Percentiles rank a stretch among this genome's conserved stretches.
Evolutionary conservation across 1,140 invertebrate genomes (phyloP).

Genomic region (Leptinotarsa texana): DNA sequence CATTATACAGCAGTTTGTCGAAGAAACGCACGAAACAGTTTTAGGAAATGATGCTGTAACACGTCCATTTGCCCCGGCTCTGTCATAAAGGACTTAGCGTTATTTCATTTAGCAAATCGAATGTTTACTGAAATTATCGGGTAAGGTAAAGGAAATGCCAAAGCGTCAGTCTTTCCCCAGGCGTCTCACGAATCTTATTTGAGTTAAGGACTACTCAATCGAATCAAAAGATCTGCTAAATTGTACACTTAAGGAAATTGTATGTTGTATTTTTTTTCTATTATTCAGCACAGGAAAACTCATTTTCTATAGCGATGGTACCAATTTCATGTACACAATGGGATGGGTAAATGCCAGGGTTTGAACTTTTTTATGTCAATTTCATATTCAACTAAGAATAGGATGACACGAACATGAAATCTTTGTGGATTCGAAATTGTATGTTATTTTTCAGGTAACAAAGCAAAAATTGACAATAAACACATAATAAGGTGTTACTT

Average conservation of each 20-base stretch:
- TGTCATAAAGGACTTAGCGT: conserved; percentile 2
- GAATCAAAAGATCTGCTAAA: conserved; percentile 19
- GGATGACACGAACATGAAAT: not conserved
- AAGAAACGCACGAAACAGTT: conserved; percentile 18
- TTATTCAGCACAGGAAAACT: not conserved
- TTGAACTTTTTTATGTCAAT: conserved; percentile 2
- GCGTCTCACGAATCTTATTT: conserved; percentile 23
- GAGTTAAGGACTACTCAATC: conserved; percentile 6
- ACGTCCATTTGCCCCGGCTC: not conserved
- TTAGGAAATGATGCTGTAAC: not conserved
- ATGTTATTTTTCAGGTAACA: not conserved
- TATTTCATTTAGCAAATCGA: conserved; percentile 20
- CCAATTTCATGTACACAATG: not conserved
- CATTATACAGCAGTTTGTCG: conserved; percentile 31
- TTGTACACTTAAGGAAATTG: conserved; percentile 21
- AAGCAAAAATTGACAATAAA: not conserved
- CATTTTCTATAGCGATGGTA: not conserved
- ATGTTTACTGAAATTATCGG: conserved; percentile 8
- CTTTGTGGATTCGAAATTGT: not conserved
- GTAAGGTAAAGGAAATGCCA: conserved; percentile 5
- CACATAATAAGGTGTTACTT: not conserved
- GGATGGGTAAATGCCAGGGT: conserved; percentile 7
- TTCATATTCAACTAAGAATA: not conserved
- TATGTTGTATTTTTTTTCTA: not conserved
- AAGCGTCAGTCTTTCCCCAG: not conserved